Evolutionary conservation across 2,113 vertebrate genomes (phyloP), one percentile per base, ranked within the genome.

Genomic region (Verasper variegatus): DNA sequence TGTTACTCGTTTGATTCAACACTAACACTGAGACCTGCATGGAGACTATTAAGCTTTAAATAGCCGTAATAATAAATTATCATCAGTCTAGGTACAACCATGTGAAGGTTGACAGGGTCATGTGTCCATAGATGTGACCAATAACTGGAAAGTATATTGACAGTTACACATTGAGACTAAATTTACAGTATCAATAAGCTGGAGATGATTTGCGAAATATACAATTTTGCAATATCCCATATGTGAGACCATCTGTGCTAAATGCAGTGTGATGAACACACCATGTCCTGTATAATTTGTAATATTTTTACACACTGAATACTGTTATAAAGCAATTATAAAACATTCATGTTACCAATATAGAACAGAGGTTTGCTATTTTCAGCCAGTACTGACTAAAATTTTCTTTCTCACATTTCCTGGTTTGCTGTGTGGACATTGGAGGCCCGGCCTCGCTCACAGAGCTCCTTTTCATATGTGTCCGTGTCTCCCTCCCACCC

Each of bases 381-480:
- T 54, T 20, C 51, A 54, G 67, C 35, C 73, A 2, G 59, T 61
- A 23, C 47, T 21, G 57, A 61, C 66, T 78, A 61, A 84, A 82
- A 73, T 72, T 26, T 63, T 76, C 64, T 83, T 47, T 76, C 64
- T 84, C 45, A 62, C 52, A 65, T 83, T 88, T 84, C 83, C 75
- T 56, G 71, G 72, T 80, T 84, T 80, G 71, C 73, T 85, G 69
- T 71, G 84, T 60, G 75, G 66, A 64, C 69, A 40, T 71, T n/a
- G 42, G 72, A 54, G 66, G 59, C 82, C 68, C 10, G 56, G 63
- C 65, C 70, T 85, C 67, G 27, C 55, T 89, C 81, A 91, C 86
- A 91, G 79, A 89, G 84, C 86, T 72, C 70, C 87, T 89, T 89
- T 91, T 86, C 85, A 90, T 87, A 72, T 14, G 60, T 66, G 31